Base-by-base conservation (phyloP, 1,140 invertebrate genomes). In the Drosophila pseudoananassae region DNA sequence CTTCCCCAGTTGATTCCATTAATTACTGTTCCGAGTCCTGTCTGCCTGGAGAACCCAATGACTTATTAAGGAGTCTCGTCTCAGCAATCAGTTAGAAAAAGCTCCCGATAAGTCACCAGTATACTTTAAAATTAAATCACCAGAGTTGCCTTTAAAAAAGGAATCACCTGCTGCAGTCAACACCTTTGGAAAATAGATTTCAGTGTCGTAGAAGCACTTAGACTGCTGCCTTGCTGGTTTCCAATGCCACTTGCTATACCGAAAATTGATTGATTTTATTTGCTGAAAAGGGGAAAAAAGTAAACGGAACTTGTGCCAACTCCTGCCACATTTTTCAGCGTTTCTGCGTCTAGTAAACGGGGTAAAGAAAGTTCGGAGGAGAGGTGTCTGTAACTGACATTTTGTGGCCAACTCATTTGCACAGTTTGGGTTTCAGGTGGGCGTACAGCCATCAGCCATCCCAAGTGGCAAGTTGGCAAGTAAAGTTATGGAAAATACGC, bases 181-280 rank as follows among this genome's bases (percentile, higher is more conserved):
- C 82, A 85, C 82, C 80, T 76, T 49, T 27, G 38, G 70, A 58
- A 87, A 87, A 87, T 87, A 87, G 83, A 87, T 87, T 87, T 87
- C 75, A 78, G 64, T 88, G 83, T 82, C 82, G 70, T 60, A 56
- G 45, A 33, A 66, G 78, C 83, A 87, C 82, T 87, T 87, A 87
- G 78, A 75, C 20, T 46, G 59, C 61, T 53, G 51, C 59, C 45
- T 64, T 61, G 47, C 56, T 57, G 55, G 63, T 33, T 55, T 50
- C 49, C 54, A 72, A 29, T 69, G 56, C 47, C 65, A 71, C 61
- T 80, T 76, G 59, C 40, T 14, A 17, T 6, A 87, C 61, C 70
- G 15, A 74, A 84, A 87, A 87, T 87, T 87, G 83, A 87, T 87
- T 88, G 83, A 87, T 87, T 87, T 88, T 88, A 87, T 87, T 87